Base-by-base conservation (phyloP, 2,888 invertebrate genomes). In the Pristionchus mayeri region DNA sequence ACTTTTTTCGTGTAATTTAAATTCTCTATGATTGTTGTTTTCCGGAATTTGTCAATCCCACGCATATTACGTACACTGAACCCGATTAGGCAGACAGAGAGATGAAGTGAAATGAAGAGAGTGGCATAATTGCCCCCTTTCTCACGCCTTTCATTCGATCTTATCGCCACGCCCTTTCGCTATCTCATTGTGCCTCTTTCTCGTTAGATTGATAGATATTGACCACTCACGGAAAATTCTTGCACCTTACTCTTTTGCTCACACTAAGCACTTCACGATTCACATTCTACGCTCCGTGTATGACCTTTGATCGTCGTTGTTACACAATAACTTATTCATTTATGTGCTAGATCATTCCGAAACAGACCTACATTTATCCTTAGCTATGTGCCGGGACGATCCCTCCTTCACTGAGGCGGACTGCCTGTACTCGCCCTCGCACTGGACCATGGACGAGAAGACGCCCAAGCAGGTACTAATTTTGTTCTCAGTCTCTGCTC, bases 401-500 rank as follows among this genome's bases (percentile, higher is more conserved):
- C 60, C 57, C 3, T 60, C 81, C n/a, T 81, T 81, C 81, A 60
- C 81, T 27, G 50, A 81, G 27, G 27, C 44, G 0, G 81, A 81
- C 30, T 81, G 81, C 27, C 40, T 81, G 44, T 81, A 60, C 21
- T 81, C 81, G 6, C 44, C 44, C 44, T 81, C 81, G n/a, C 81
- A 81, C 27, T 81, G 81, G 81, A 24, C 81, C 2, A 9, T n/a
- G 24, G 63, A 81, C 40, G 48, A 27, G 3, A n/a, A n/a, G 18
- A 37, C 13, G 3, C 81, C 81, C 21, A 27, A 44, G 18, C 16
- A 79, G 79, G 79, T 79, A 27, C 18, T 21, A 34, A n/a, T 18
- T 9, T 18, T 63, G 57, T 7, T 0, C 7, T 27, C 57, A 24
- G n/a, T 57, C 6, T 57, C 27, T 3, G 24, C 11, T 9, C n/a